A percentile compares a stretch with the other conserved stretches of the same genome.
Conservation (phyloP, 2,113 vertebrate species). For the Muscicapa adusta region DNA sequence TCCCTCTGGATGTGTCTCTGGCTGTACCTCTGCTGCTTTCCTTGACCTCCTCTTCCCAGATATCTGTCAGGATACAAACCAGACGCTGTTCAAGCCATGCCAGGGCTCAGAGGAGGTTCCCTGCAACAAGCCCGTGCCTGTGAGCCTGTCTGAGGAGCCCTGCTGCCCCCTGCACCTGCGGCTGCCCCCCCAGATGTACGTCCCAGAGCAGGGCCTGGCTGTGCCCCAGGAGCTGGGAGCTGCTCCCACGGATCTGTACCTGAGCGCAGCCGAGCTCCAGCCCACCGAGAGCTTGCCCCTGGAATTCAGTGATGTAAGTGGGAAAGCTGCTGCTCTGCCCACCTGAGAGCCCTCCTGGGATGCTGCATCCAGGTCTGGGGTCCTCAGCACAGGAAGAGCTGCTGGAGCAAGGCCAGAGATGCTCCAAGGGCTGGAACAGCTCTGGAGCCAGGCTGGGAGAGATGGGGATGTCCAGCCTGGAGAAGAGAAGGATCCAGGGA, state of each 20-base stretch:
- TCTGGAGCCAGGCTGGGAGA: not conserved
- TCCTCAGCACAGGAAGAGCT: not conserved
- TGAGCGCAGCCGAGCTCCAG: conserved; percentile 95
- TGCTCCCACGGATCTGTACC: conserved; percentile 85
- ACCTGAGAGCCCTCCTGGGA: not conserved
- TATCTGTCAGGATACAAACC: conserved; percentile 91
- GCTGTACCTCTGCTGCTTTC: not conserved
- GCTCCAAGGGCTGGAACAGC: not conserved
- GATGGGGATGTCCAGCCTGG: not conserved
- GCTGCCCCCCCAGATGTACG: conserved; percentile 88
- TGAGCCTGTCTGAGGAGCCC: conserved; percentile 89
- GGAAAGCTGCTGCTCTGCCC: not conserved
- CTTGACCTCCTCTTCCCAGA: conserved; percentile 79
- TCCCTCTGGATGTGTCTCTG: rapidly evolving
- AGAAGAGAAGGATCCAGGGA: not conserved
- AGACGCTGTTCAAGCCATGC: conserved; percentile 90
- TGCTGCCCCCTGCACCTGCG: conserved; percentile 90
- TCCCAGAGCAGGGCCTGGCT: conserved; percentile 84
- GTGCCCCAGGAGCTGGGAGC: conserved; percentile 80
- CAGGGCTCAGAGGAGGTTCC: conserved; percentile 87
- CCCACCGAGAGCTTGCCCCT: conserved; percentile 92
- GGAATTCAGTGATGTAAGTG: conserved; percentile 94
- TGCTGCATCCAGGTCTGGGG: not conserved
- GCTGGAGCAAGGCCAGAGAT: not conserved
- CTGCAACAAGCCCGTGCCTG: conserved; percentile 85